phyloP scores from a whole-genome alignment of 2,113 vertebrate species.

The Channa argus region DNA sequence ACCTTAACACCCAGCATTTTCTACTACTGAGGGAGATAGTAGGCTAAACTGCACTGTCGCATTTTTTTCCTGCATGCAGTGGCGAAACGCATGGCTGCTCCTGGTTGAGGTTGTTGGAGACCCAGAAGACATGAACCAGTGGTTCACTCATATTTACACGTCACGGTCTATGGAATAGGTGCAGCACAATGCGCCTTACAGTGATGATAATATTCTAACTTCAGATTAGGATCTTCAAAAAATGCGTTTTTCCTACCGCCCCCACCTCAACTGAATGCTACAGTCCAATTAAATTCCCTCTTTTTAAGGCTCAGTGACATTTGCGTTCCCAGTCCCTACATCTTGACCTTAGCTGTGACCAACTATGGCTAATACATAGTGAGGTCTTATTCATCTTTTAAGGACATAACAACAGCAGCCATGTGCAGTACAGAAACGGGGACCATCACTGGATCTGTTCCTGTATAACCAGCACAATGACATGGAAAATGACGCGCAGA shows the following conservation, averaged over 20 bases:
- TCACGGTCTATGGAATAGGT: conserved; percentile 21
- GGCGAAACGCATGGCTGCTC: conserved; percentile 72
- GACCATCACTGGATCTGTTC: neutral
- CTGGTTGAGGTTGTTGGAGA: conserved; percentile 41
- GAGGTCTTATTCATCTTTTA: neutral
- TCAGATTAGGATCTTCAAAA: neutral
- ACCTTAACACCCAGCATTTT: conserved; percentile 15
- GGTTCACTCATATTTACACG: conserved; percentile 21
- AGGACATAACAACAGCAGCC: neutral
- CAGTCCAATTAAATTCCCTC: neutral
- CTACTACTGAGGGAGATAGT: conserved; percentile 13
- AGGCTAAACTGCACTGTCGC: conserved; percentile 72
- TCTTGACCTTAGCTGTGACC: conserved; percentile 25
- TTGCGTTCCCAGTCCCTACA: conserved; percentile 6
- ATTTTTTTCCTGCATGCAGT: conserved; percentile 76
- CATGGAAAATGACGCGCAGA: neutral
- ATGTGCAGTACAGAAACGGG: neutral
- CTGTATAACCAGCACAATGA: neutral
- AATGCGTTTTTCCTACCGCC: neutral
- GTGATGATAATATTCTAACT: neutral
- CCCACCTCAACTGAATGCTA: neutral
- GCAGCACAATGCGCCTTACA: conserved; percentile 8
- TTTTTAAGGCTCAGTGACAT: conserved; percentile 6
- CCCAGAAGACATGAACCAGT: conserved; percentile 22
- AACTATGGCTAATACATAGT: neutral